Percentiles rank a stretch among this genome's conserved stretches.
Evolutionary conservation across 1,140 invertebrate genomes (phyloP).

Genomic region (Achroia grisella): DNA sequence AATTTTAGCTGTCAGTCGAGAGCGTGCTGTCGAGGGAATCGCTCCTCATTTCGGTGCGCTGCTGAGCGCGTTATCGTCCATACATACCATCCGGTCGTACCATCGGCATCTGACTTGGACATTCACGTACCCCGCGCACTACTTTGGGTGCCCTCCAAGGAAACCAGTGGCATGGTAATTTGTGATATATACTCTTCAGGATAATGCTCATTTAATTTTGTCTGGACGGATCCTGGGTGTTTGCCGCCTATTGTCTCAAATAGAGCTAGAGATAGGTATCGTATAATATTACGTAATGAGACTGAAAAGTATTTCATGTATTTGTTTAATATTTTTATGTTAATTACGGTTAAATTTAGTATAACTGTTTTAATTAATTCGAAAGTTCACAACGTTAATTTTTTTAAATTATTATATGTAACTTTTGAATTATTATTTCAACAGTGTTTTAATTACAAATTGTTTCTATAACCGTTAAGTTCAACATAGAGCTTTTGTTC

Average conservation of each 20-base stretch:
- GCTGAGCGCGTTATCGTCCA: constrained; percentile 12
- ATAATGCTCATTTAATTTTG: constrained; percentile 21
- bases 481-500: too few relatives aligned
- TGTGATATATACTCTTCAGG: constrained; percentile 39
- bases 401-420: too few relatives aligned
- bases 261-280: constrained; percentile 51
- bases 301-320: constrained; percentile 18
- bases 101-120: constrained; percentile 10
- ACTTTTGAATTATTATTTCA: too few relatives aligned
- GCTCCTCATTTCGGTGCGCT: constrained; percentile 31
- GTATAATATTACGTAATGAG: constrained; percentile 60
- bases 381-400: too few relatives aligned
- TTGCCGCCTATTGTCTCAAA: constrained; percentile 44
- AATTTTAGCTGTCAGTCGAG: constrained; percentile 55
- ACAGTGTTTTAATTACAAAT: too few relatives aligned
- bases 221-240: constrained; percentile 35
- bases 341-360: too few relatives aligned
- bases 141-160: constrained; percentile 18
- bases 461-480: too few relatives aligned
- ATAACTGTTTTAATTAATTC: too few relatives aligned
- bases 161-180: constrained; percentile 64
- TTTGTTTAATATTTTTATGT: too few relatives aligned
- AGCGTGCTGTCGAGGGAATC: constrained; percentile 41
- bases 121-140: constrained; percentile 16
- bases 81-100: constrained; percentile 24